These are phyloP conservation scores for Dreissena polymorpha DNA, from an alignment of 1,140 invertebrate species.

Conservation along the genomic window DNA sequence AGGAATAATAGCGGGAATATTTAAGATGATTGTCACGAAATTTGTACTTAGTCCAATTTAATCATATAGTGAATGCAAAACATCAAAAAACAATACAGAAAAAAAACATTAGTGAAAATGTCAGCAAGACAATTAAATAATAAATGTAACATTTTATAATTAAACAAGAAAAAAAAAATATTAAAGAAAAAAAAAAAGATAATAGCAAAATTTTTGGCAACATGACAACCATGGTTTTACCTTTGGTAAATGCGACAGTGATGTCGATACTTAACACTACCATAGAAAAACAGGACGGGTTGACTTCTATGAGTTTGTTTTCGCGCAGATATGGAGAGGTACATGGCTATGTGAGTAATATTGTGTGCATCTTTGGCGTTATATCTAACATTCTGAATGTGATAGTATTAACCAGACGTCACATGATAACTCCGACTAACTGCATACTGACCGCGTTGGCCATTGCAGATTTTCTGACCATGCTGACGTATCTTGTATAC, in stretches of 20 bases:
- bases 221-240: conserved; percentile 15
- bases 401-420: conserved; percentile 91
- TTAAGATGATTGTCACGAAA: too few species aligned
- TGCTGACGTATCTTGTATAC: conserved; percentile 93
- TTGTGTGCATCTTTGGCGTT: conserved; percentile 93
- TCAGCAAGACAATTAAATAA: too few species aligned
- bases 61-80: too few species aligned
- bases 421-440: conserved; percentile 91
- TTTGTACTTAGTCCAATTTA: too few species aligned
- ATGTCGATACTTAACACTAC: conserved; percentile 6
- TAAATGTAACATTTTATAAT: too few species aligned
- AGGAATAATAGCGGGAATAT: too few species aligned
- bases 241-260: conserved; percentile 17
- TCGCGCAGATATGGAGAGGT: conserved; percentile 78
- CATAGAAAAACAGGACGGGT: conserved; percentile 5
- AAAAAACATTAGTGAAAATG: too few species aligned
- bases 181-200: too few species aligned
- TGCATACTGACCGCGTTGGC: conserved; percentile 91
- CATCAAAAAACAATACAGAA: too few species aligned
- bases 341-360: conserved; percentile 87
- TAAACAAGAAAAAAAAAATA: too few species aligned
- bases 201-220: too few species aligned
- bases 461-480: conserved; percentile 91
- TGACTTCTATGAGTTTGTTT: conserved; percentile 13
- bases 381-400: conserved; percentile 94